Percentiles rank a stretch among this genome's conserved stretches.
Conservation (phyloP, 2,888 invertebrate genomes). For the Drosophila pseudotakahashii region DNA sequence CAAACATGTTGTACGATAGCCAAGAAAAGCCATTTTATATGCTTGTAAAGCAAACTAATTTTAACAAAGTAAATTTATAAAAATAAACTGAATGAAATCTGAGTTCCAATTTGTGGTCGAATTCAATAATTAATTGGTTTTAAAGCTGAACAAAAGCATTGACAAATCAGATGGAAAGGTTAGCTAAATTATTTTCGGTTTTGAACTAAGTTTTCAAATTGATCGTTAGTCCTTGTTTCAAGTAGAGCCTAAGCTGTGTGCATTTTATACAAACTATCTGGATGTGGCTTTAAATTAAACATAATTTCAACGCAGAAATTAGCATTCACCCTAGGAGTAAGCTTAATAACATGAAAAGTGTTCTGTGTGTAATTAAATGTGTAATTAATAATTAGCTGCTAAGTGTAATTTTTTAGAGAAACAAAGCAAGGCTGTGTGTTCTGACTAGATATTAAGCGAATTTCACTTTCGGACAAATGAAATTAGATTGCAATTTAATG, state of each 20-base stretch:
- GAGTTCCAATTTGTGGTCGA: constrained; percentile 16
- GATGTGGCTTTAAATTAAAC: constrained; percentile 75
- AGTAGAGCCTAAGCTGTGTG: constrained; percentile 43
- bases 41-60: constrained; percentile 67
- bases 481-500: constrained; percentile 38
- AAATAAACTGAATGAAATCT: constrained; percentile 10
- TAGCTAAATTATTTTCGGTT: constrained; percentile 19
- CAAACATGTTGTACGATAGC: constrained; percentile 39
- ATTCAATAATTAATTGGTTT: constrained; percentile 11
- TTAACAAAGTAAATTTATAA: constrained; percentile 30
- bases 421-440: constrained; percentile 84
- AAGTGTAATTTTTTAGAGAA: constrained; percentile 82
- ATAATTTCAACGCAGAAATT: constrained; percentile 12
- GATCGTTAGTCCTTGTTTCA: background rate
- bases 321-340: constrained; percentile 35
- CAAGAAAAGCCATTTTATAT: constrained; percentile 36
- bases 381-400: constrained; percentile 55
- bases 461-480: constrained; percentile 30
- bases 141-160: constrained; percentile 55
- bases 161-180: constrained; percentile 65
- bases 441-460: constrained; percentile 68
- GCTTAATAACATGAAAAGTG: constrained; percentile 36
- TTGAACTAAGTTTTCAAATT: background rate
- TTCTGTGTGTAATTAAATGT: constrained; percentile 58
- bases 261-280: constrained; percentile 69